Percentiles rank a stretch among this genome's conserved stretches.
Conservation (phyloP, 1,140 invertebrate genomes). For the Pogonognathellus flavescens region DNA sequence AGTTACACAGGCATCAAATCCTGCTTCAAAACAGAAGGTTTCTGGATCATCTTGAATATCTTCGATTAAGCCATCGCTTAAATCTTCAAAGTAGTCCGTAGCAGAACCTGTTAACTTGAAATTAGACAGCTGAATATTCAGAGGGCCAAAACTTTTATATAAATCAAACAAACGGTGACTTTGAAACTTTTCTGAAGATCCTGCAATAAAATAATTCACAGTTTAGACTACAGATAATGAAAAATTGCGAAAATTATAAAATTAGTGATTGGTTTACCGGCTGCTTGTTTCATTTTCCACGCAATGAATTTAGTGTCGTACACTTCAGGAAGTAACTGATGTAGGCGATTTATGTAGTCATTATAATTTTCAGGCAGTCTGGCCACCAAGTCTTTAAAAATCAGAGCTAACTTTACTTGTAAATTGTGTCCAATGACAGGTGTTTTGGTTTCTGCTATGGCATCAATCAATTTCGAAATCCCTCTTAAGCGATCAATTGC, state of each 20-base stretch:
- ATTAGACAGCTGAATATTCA: not conserved
- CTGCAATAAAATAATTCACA: not conserved
- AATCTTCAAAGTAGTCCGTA: not conserved
- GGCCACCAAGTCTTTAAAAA: not conserved
- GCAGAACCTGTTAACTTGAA: not conserved
- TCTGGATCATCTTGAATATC: not conserved
- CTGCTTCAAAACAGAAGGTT: slow-evolving; percentile 13
- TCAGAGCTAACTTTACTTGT: not conserved
- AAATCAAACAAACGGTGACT: not conserved
- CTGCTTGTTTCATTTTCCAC: not conserved
- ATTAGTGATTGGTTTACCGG: too few species aligned
- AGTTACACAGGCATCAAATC: not conserved
- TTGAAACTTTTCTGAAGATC: not conserved
- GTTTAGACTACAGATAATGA: too few species aligned
- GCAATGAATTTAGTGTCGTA: slow-evolving; percentile 33
- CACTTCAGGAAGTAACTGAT: not conserved
- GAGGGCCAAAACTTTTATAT: not conserved
- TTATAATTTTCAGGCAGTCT: not conserved
- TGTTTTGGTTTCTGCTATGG: not conserved
- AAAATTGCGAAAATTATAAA: too few species aligned
- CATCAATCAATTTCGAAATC: slow-evolving; percentile 20
- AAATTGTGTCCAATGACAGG: slow-evolving; percentile 9
- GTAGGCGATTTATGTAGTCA: not conserved
- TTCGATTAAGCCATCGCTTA: not conserved
- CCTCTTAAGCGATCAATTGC: not conserved